Conservation (phyloP, 2,888 invertebrate genomes). For the Dicroscelio sp. region DNA sequence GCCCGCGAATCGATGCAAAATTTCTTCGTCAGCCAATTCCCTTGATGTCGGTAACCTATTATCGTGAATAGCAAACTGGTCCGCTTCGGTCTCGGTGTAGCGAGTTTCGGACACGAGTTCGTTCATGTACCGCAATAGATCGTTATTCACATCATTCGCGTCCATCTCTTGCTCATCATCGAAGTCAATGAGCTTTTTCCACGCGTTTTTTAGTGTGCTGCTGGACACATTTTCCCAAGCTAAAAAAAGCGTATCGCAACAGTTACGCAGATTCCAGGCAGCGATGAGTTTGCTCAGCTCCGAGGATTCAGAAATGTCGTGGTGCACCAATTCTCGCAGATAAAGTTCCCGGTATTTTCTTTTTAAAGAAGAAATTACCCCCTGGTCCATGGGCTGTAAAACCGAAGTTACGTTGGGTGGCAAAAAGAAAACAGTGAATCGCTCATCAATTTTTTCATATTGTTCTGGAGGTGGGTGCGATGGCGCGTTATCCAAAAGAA, state of each 20-base stretch:
- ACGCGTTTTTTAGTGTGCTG: background rate
- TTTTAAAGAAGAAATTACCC: conserved; percentile 71
- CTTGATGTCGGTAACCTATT: too few species aligned
- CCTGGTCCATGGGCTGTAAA: conserved; percentile 86
- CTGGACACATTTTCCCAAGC: conserved; percentile 1
- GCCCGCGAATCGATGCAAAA: too few species aligned
- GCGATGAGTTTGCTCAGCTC: background rate
- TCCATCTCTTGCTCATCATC: too few species aligned
- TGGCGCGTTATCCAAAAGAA: background rate
- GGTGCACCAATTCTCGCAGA: background rate
- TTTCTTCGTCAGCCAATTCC: too few species aligned
- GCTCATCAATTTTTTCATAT: background rate
- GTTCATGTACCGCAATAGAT: too few species aligned
- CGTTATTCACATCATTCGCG: too few species aligned
- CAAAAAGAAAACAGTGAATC: conserved; percentile 78
- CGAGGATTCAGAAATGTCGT: background rate
- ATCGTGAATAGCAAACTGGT: too few species aligned
- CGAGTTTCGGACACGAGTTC: too few species aligned
- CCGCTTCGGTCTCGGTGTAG: too few species aligned
- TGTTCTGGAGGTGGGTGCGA: background rate
- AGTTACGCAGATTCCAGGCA: background rate
- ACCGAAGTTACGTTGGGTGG: conserved; percentile 82
- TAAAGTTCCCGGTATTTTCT: background rate
- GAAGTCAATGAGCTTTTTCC: conserved; percentile 17
- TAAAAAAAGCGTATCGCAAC: background rate